These are phyloP conservation scores for Anoncus sp. DNA, from an alignment of 2,888 invertebrate genomes.

Conservation along the genomic window DNA sequence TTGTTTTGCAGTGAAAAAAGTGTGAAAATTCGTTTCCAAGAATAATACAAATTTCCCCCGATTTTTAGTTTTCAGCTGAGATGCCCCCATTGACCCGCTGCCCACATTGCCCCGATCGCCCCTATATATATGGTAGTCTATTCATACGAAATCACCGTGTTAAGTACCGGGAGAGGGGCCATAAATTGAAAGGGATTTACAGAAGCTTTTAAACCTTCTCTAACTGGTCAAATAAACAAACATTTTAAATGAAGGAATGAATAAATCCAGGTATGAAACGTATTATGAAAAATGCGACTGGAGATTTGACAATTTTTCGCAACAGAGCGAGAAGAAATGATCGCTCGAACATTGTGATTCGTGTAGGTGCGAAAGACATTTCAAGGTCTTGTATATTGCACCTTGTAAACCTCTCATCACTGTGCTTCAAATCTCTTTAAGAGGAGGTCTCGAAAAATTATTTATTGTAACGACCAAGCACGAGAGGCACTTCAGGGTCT, in stretches of 20 bases:
- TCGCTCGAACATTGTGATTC: background rate
- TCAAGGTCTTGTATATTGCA: slow-evolving; percentile 39
- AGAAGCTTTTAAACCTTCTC: background rate
- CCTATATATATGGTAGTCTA: too few species aligned
- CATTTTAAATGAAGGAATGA: slow-evolving; percentile 10
- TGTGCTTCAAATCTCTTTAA: slow-evolving; percentile 45
- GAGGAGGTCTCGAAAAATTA: slow-evolving; percentile 18
- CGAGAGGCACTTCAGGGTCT: background rate
- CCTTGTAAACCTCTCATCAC: slow-evolving; percentile 43
- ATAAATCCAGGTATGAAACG: slow-evolving; percentile 22
- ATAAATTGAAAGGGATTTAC: slow-evolving; percentile 33
- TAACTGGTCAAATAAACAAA: background rate
- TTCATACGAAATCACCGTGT: slow-evolving; percentile 36
- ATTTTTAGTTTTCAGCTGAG: too few species aligned
- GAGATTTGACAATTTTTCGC: slow-evolving; percentile 15
- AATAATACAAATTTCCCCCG: too few species aligned
- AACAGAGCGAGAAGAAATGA: slow-evolving; percentile 7
- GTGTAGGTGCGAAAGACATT: slow-evolving; percentile 18
- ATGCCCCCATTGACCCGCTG: too few species aligned
- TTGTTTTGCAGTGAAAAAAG: too few species aligned
- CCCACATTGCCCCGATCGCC: too few species aligned
- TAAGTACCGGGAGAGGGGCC: background rate
- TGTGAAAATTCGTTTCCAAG: too few species aligned
- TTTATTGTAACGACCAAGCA: slow-evolving; percentile 14
- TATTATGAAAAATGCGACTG: slow-evolving; percentile 1